phyloP scores from a whole-genome alignment of 2,113 vertebrate species.

The Centropus unirufus region DNA sequence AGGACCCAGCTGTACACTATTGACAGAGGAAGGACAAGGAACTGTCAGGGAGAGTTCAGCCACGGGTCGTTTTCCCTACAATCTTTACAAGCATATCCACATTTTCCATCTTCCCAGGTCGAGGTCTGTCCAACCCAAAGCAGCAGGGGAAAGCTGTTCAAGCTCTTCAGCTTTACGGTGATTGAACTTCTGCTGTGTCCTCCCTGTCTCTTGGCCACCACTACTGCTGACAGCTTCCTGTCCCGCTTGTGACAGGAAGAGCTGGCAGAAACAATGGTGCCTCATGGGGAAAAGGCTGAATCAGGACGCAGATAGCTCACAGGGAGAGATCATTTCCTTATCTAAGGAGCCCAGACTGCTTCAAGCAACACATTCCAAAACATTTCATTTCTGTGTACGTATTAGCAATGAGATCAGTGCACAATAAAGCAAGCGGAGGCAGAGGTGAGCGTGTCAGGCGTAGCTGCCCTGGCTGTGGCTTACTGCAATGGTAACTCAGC shows the following conservation, averaged over 20 bases:
- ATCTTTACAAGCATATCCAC: not conserved
- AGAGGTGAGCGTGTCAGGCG: not conserved
- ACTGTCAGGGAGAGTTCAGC: not conserved
- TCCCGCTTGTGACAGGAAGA: not conserved
- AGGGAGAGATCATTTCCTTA: slow-evolving; percentile 46
- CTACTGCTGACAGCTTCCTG: slow-evolving; percentile 3
- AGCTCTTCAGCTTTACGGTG: not conserved
- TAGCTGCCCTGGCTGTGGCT: not conserved
- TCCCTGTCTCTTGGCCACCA: not conserved
- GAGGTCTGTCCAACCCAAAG: not conserved
- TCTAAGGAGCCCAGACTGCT: slow-evolving; percentile 38
- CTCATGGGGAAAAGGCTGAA: not conserved
- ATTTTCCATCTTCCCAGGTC: not conserved
- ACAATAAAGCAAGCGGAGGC: not conserved
- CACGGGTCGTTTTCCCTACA: not conserved
- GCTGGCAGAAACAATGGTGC: slow-evolving; percentile 33
- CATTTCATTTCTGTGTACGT: not conserved
- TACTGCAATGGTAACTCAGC: not conserved
- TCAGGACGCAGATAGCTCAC: not conserved
- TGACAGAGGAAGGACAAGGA: not conserved
- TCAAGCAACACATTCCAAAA: slow-evolving; percentile 25
- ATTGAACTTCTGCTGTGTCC: not conserved
- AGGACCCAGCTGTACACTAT: not conserved
- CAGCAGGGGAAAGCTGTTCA: slow-evolving; percentile 6
- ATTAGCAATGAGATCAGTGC: slow-evolving; percentile 3